Conservation (phyloP, 2,113 vertebrate species). For the Campylorhamphus procurvoides region DNA sequence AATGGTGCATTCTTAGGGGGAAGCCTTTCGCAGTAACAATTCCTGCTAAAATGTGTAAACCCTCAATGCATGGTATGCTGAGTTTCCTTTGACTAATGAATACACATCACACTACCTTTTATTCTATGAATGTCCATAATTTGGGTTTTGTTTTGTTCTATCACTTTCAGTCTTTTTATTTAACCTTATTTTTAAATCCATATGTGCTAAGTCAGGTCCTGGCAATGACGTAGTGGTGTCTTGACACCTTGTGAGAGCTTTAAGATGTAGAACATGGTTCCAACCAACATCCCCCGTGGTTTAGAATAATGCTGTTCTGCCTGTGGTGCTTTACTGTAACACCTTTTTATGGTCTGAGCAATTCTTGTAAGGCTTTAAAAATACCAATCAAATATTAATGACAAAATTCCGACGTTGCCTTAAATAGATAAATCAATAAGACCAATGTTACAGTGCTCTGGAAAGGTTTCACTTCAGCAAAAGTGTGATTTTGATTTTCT, state of each 20-base stretch:
- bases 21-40: background rate
- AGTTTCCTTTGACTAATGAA: background rate
- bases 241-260: background rate
- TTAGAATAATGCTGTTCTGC: background rate
- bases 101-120: background rate
- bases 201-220: background rate
- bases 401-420: constrained; percentile 16
- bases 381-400: constrained; percentile 63
- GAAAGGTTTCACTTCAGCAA: background rate
- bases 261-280: background rate
- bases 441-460: background rate
- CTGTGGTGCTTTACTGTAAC: constrained; percentile 38
- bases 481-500: background rate
- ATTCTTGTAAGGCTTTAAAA: constrained; percentile 61
- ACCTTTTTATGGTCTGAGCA: constrained; percentile 15
- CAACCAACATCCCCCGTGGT: background rate
- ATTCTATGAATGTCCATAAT: background rate
- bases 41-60: background rate
- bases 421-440: constrained; percentile 54
- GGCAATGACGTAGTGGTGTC: background rate
- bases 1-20: background rate
- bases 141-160: background rate
- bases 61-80: no score
- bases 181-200: background rate
- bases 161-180: background rate